Conservation (phyloP, 1,140 invertebrate genomes). For the Trissolcus basalis region DNA sequence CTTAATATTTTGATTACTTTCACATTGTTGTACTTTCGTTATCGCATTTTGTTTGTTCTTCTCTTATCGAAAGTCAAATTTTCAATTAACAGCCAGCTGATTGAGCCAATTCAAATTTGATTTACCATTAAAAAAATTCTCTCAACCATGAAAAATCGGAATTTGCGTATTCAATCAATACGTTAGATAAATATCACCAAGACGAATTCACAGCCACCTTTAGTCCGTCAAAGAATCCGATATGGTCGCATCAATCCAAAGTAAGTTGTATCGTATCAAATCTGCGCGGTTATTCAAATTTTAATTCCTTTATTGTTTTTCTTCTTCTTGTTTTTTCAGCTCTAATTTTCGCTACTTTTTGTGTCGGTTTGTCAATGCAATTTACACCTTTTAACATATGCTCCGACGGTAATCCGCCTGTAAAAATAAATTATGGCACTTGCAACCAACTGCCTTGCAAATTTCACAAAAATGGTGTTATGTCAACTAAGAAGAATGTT, state of each 20-base stretch:
- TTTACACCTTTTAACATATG: slow-evolving; percentile 21
- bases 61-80: too few species aligned
- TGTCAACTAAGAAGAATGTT: slow-evolving; percentile 3
- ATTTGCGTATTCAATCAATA: too few species aligned
- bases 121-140: too few species aligned
- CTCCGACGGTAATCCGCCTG: slow-evolving; percentile 5
- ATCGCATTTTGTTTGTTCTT: background rate
- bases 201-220: too few species aligned
- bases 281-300: too few species aligned
- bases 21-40: background rate
- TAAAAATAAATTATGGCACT: slow-evolving; percentile 9
- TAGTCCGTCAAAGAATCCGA: too few species aligned
- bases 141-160: too few species aligned
- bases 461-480: slow-evolving; percentile 19
- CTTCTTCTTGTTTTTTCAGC: slow-evolving; percentile 16
- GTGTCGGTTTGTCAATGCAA: slow-evolving; percentile 4
- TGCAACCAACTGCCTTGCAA: slow-evolving; percentile 23
- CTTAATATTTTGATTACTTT: background rate
- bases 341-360: slow-evolving; percentile 12
- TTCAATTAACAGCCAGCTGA: too few species aligned
- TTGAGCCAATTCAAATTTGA: too few species aligned
- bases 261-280: too few species aligned
- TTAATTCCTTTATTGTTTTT: background rate
- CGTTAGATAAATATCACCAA: too few species aligned
- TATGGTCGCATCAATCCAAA: too few species aligned